Conservation (phyloP, 35 echinoderm and acorn worm genomes). For the Diadema setosum region DNA sequence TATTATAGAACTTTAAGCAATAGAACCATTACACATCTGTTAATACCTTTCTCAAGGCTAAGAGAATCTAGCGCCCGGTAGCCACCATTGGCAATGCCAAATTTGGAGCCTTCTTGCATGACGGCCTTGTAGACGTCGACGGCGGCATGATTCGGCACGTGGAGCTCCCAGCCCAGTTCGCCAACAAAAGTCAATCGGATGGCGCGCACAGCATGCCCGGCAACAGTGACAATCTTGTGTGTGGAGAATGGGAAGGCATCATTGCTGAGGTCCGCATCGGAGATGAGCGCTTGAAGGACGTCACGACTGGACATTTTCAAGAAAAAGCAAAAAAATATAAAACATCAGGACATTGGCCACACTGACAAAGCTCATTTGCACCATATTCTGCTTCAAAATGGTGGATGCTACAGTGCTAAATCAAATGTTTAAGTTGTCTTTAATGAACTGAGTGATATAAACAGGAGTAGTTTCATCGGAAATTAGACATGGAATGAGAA, state of each 20-base stretch:
- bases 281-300: constrained; percentile 57
- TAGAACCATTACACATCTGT: no score
- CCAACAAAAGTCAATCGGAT: constrained; percentile 92
- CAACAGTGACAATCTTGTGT: constrained; percentile 66
- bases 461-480: no score
- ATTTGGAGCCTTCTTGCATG: constrained; percentile 74
- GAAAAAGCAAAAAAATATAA: background rate
- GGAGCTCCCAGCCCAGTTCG: constrained; percentile 94
- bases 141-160: constrained; percentile 57
- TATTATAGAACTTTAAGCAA: no score
- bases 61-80: constrained; percentile 95
- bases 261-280: constrained; percentile 79
- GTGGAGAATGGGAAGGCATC: constrained; percentile 87
- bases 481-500: no score
- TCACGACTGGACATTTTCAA: constrained; percentile 63
- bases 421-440: no score
- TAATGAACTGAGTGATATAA: no score
- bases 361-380: no score
- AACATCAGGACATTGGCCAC: no score
- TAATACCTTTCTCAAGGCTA: constrained; percentile 96
- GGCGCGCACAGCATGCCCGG: constrained; percentile 57
- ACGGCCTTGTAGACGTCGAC: constrained; percentile 80
- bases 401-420: no score
- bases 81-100: constrained; percentile 83
- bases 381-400: no score